Percentiles rank a stretch among this genome's conserved stretches.
phyloP scores from a whole-genome alignment of 2,888 invertebrate species.

The Plagodis dolabraria region DNA sequence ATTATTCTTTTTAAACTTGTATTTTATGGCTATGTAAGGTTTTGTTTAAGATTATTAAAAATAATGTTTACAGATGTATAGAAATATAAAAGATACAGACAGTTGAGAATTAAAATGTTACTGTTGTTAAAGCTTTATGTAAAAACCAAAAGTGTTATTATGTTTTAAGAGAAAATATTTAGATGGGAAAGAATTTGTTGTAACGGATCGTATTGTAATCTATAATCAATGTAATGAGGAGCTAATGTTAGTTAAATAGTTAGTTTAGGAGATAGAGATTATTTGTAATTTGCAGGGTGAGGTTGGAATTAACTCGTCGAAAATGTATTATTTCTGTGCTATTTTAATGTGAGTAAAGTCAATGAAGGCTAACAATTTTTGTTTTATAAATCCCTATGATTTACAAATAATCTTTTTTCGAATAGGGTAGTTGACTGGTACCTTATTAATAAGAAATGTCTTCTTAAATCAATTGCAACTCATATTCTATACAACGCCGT shows the following conservation, averaged over 20 bases:
- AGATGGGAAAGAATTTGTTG: constrained; percentile 37
- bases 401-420: background rate
- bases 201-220: constrained; percentile 39
- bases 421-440: background rate
- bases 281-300: constrained; percentile 13
- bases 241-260: constrained; percentile 31
- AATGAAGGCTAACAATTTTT: too few species aligned
- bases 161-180: constrained; percentile 71
- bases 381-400: background rate
- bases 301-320: too few species aligned
- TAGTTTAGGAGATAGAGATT: constrained; percentile 9
- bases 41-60: constrained; percentile 40
- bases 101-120: constrained; percentile 72
- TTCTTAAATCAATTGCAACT: too few species aligned
- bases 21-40: constrained; percentile 52
- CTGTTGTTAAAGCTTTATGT: constrained; percentile 83
- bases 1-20: constrained; percentile 66
- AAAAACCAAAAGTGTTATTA: constrained; percentile 83
- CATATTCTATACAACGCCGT: too few species aligned
- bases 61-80: constrained; percentile 58
- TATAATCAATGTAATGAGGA: constrained; percentile 41
- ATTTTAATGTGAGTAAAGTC: too few species aligned
- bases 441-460: background rate
- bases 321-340: too few species aligned
- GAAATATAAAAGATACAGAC: constrained; percentile 63